Base-by-base conservation (phyloP, 2,113 vertebrate species). In the Proteles cristata region DNA sequence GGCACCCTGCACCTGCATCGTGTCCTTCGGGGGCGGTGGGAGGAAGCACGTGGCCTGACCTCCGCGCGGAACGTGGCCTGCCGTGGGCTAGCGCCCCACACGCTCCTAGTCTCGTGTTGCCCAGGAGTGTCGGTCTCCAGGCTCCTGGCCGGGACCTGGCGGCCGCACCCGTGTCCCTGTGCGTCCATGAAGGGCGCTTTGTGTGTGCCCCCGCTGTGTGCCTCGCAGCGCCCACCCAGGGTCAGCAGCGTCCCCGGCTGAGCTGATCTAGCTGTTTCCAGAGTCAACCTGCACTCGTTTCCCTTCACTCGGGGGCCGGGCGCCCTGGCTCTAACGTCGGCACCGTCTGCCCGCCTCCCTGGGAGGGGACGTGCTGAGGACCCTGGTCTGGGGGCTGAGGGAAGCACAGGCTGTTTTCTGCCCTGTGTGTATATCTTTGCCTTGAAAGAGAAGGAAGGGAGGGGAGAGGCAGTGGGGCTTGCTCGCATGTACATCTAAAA, bases 161-260 rank as follows among this genome's bases (percentile, higher is more conserved):
- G 39, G 39, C 39, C 39, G 39, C 39, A 39, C 39, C 39, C 39
- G 39, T 39, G 39, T 39, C 39, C 39, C 39, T 39, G 39, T 39
- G 39, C 39, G 39, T 39, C 39, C 39, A 4, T 39, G 39, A 39
- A 39, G 39, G 39, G 39, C 39, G 39, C 39, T 3, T 39, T 39
- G 39, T 39, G 39, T 39, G 39, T 39, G 39, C 39, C 39, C 39
- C 39, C 39, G 39, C 39, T 39, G 39, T 39, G 39, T 39, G 39
- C 39, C 39, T n/a, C 39, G 39, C 39, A 39, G 39, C 39, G 39
- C 39, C 39, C 39, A 39, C 39, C 39, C 39, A 17, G 71, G 19
- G 35, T 7, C 0, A 21, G 83, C 4, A 0, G 1, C 21, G 14
- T 16, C 2, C 3, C 33, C 61, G 4, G 17, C 4, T 0, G 3